Evolutionary conservation across 2,113 vertebrate genomes (phyloP), one percentile per base, ranked within the genome.

Genomic region (Illadopsis cleaveri): DNA sequence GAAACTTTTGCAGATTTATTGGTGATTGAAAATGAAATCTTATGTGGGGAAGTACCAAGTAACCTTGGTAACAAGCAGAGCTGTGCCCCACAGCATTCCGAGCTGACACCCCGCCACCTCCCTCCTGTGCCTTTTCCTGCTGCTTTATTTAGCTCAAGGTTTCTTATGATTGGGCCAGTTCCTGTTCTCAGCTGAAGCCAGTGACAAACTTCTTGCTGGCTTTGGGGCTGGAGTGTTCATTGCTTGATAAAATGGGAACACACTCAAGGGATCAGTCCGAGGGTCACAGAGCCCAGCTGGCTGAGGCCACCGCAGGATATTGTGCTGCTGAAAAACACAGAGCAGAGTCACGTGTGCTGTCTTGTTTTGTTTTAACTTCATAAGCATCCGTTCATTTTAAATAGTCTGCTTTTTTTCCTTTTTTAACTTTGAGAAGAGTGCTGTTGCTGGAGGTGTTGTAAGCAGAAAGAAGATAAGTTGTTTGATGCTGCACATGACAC

Each of bases 71-170:
- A 94, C 60, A 50, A 83, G 94, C 40, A 88, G 58, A 90, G 61
- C 65, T 65, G 65, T 76, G 60, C 48, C 80, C 89, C 72, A 19
- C 35, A 53, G 65, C 83, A 45, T 71, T 76, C n/a, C 0, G 20
- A 50, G 58, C 77, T 90, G 89, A 88, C 81, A 93, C 58, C 62
- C 35, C 56, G 24, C 76, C 54, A 38, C 65, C 82, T 91, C 66
- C 85, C 0, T 24, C 90, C 57, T 78, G 51, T 76, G 90, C 68
- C 77, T 95, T 93, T 94, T 81, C 69, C 88, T 79, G n/a, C 77
- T 45, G 71, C 86, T 92, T 96, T 96, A 93, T 89, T 95, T 97
- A 92, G 88, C 68, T 89, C 58, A 71, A 69, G 45, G 37, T 93
- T 94, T 92, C 91, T 93, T 90, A 62, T n/a, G 69, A 82, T 56